Percentiles rank a stretch among this genome's conserved stretches.
Conservation (phyloP, 2,113 vertebrate genomes). For the Balaeniceps rex region DNA sequence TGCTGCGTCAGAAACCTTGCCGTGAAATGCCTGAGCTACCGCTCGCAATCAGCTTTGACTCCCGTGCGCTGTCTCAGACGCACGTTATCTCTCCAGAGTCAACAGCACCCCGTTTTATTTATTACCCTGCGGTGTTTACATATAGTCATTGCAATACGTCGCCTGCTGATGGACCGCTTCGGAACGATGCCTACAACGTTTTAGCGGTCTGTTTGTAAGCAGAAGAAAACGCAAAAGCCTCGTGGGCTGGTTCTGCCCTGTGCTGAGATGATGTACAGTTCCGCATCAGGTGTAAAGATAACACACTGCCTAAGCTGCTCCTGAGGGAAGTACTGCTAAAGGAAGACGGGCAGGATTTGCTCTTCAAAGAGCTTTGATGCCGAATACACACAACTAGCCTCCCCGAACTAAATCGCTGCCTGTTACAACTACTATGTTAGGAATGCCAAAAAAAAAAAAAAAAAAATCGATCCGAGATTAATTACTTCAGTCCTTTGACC, state of each 20-base stretch:
- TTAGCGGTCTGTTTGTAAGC: neutral
- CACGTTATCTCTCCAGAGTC: neutral
- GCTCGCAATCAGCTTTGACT: neutral
- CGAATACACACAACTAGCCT: neutral
- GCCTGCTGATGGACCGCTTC: neutral
- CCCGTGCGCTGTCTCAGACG: neutral
- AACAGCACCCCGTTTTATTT: neutral
- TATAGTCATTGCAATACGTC: accelerated
- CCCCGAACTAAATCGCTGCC: neutral
- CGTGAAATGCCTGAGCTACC: neutral
- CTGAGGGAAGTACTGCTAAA: neutral
- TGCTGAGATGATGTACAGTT: neutral
- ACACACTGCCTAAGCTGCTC: neutral
- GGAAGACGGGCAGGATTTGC: neutral
- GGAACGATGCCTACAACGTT: neutral
- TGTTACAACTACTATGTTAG: neutral
- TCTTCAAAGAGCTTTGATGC: neutral
- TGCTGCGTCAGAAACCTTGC: neutral
- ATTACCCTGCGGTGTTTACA: neutral
- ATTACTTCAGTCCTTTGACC: neutral
- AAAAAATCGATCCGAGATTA: neutral
- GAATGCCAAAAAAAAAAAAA: neutral
- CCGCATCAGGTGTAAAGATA: neutral
- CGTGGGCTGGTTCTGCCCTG: neutral
- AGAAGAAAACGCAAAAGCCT: neutral